Conservation (phyloP, 2,797 vertebrate species). For the Peromyscus nudipes region DNA sequence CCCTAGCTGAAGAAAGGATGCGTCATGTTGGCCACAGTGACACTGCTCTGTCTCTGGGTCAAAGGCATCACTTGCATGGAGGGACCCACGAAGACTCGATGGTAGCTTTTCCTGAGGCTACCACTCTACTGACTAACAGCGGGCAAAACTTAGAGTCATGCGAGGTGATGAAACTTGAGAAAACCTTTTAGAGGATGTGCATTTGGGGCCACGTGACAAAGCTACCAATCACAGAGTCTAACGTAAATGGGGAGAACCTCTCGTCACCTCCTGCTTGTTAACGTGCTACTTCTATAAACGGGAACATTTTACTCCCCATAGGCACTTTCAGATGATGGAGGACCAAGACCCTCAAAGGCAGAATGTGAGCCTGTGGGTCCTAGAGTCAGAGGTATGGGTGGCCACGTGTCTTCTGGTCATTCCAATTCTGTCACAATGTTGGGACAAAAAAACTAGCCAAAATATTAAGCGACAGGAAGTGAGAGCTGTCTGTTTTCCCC, state of each 20-base stretch:
- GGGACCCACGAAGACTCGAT: fast-evolving
- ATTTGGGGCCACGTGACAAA: neutral
- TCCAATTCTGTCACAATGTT: neutral
- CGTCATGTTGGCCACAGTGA: neutral
- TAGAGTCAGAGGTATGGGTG: neutral
- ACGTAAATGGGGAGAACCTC: neutral
- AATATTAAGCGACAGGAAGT: neutral
- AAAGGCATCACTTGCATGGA: neutral
- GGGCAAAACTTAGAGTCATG: neutral
- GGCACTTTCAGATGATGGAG: neutral
- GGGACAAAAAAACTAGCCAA: neutral
- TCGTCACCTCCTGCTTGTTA: neutral
- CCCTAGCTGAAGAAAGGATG: neutral
- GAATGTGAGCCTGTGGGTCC: fast-evolving
- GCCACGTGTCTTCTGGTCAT: neutral
- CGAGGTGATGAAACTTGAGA: neutral
- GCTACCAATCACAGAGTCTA: neutral
- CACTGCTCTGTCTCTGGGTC: neutral
- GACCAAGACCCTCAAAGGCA: neutral
- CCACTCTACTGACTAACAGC: neutral
- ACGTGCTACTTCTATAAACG: neutral
- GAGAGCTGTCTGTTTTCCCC: conserved; percentile 2
- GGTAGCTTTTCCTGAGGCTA: neutral
- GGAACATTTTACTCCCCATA: neutral
- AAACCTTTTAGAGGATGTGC: neutral